Base-by-base conservation (phyloP, 2,113 vertebrate genomes). In the Platysternon megacephalum region DNA sequence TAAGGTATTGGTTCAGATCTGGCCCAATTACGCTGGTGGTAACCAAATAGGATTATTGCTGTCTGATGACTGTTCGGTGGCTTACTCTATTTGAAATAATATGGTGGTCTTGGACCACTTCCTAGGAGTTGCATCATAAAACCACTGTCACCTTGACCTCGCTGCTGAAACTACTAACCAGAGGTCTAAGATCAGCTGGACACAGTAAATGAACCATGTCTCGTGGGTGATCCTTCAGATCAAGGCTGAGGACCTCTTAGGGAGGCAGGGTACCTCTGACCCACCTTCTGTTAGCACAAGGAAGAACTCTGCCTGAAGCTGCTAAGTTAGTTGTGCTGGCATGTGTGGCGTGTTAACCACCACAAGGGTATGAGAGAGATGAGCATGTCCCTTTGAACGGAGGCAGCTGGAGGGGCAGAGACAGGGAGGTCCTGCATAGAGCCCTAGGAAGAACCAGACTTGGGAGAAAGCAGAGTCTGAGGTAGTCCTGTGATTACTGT, bases 381-480 rank as follows among this genome's bases (percentile, higher is more conserved):
- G 16, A 68, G 8, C 14, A 68, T 19, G 17, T 9, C 65, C 13
- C 53, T 79, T 12, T 52, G 32, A 1, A 1, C 52, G 56, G 49
- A 74, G 56, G 58, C 61, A 68, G 16, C 5, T 1, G 1, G 0
- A 1, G 0, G 7, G 16, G 19, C 9, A 89, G 76, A 82, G 87
- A 46, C 11, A 79, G 22, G 53, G 42, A 87, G 29, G 5, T 56
- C 6, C 6, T 74, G 22, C 26, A 53, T 11, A 52, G 68, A 88
- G 1, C 55, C 17, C n/a, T n/a, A 39, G 8, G 32, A 91, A 55
- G 10, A 32, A 81, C 46, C 24, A 79, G 49, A 17, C 12, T 76
- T 68, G 85, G 61, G 35, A 83, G 12, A n/a, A 53, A 13, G 21
- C 22, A n/a, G 24, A 52, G 85, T 48, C 48, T 52, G 49, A 74